phyloP scores from a whole-genome alignment of 2,797 vertebrate species.

The Pipistrellus kuhlii region DNA sequence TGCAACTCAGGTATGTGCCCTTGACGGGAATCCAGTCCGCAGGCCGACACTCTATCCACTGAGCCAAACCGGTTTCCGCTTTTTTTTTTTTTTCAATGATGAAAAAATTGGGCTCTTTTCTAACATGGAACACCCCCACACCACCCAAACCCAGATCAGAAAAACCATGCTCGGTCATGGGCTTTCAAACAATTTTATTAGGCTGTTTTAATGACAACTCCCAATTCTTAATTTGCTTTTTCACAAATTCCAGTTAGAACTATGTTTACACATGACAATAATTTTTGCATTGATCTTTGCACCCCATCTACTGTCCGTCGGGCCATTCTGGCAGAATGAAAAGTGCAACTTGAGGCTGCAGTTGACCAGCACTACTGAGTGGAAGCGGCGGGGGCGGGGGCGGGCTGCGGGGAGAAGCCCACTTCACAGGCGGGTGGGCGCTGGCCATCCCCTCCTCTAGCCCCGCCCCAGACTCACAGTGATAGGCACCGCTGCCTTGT shows the following conservation, averaged over 20 bases:
- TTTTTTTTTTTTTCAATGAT: no score
- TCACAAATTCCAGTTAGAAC: conserved; percentile 85
- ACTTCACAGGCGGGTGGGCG: not conserved
- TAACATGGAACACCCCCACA: fast-evolving
- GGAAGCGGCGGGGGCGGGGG: not conserved
- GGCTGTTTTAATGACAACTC: conserved; percentile 85
- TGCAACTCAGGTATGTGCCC: no score
- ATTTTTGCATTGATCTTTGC: conserved; percentile 88
- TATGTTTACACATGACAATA: conserved; percentile 72
- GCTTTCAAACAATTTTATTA: conserved; percentile 89
- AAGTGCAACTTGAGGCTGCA: conserved; percentile 58
- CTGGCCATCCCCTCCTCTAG: not conserved
- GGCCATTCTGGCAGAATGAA: conserved; percentile 81
- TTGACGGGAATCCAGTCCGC: no score
- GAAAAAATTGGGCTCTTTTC: not conserved
- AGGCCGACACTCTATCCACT: no score
- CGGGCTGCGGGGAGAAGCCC: not conserved
- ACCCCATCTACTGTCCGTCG: conserved; percentile 77
- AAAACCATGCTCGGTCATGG: not conserved
- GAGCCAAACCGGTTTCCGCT: no score
- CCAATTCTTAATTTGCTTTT: conserved; percentile 82
- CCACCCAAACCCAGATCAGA: not conserved
- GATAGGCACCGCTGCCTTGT: conserved; percentile 16
- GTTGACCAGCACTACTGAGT: conserved; percentile 50
- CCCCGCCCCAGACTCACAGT: conserved; percentile 24